phyloP scores from a whole-genome alignment of 2,113 vertebrate species.

The Cryptotis parvus region DNA sequence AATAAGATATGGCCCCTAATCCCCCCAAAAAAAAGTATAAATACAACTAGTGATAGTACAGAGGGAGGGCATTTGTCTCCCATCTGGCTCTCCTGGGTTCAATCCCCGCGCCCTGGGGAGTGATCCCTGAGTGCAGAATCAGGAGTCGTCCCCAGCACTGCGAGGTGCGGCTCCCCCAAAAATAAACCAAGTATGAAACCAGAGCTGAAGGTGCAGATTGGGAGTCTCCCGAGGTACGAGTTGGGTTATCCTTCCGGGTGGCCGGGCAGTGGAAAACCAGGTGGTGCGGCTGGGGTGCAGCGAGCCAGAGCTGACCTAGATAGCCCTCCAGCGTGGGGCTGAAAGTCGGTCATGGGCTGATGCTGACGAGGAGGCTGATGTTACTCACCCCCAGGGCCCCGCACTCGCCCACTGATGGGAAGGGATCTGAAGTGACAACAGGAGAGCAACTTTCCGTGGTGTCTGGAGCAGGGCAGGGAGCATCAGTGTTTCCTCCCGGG shows the following conservation, averaged over 20 bases:
- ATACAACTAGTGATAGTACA: too few species aligned
- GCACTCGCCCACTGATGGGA: background rate
- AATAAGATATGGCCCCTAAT: too few species aligned
- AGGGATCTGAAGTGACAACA: background rate
- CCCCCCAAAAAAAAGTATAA: too few species aligned
- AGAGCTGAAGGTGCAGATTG: background rate
- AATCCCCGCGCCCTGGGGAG: too few species aligned
- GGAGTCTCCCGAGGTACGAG: background rate
- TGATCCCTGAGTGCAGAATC: too few species aligned
- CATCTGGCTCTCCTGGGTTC: too few species aligned
- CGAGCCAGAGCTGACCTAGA: constrained; percentile 73
- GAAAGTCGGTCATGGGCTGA: constrained; percentile 39
- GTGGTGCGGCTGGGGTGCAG: background rate
- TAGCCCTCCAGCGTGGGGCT: constrained; percentile 37
- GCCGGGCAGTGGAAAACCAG: constrained; percentile 51
- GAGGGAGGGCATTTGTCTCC: too few species aligned
- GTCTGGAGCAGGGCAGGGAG: background rate
- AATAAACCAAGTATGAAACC: background rate
- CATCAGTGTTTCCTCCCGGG: background rate
- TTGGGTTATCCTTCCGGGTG: background rate
- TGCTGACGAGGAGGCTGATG: background rate
- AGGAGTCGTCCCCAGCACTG: too few species aligned
- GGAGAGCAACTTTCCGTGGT: constrained; percentile 23
- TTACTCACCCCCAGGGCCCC: background rate
- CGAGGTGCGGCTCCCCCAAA: too few species aligned